phyloP scores from a whole-genome alignment of 2,113 vertebrate genomes.

The Vicugna pacos region DNA sequence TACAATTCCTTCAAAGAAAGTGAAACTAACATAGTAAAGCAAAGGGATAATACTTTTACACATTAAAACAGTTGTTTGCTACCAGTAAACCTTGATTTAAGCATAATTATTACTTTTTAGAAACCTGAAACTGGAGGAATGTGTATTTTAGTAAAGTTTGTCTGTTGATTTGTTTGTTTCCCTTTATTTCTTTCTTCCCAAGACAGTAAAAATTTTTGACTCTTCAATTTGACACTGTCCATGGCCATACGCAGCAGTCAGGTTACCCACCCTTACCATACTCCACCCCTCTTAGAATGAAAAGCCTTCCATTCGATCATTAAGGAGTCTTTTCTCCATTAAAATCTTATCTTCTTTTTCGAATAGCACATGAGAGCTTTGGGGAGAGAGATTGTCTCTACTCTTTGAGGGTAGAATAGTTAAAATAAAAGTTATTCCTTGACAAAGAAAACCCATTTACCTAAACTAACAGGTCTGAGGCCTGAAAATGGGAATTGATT shows the following conservation, averaged over 20 bases:
- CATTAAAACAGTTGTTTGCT: conserved; percentile 87
- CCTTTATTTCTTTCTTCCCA: conserved; percentile 72
- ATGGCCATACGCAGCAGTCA: background rate
- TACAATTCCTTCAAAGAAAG: conserved; percentile 89
- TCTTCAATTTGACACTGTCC: conserved; percentile 66
- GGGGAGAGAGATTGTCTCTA: conserved; percentile 79
- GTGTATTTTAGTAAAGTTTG: conserved; percentile 78
- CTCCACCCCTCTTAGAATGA: background rate
- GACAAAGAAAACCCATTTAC: conserved; percentile 70
- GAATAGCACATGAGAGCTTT: conserved; percentile 59
- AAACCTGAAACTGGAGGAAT: conserved; percentile 78
- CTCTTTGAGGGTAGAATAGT: conserved; percentile 67
- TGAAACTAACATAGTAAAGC: conserved; percentile 89
- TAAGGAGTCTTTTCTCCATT: conserved; percentile 59
- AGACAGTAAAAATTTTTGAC: conserved; percentile 59
- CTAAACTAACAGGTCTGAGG: conserved; percentile 57
- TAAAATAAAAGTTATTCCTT: conserved; percentile 64
- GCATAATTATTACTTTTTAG: conserved; percentile 62
- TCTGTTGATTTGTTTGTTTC: conserved; percentile 82
- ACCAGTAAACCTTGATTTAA: conserved; percentile 86
- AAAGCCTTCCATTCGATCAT: conserved; percentile 14
- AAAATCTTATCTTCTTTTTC: conserved; percentile 68
- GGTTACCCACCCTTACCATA: background rate
- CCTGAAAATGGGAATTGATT: conserved; percentile 74
- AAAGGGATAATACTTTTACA: conserved; percentile 87